Percentiles rank a stretch among this genome's conserved stretches.
These are phyloP conservation scores for Scophthalmus maximus DNA, from an alignment of 2,113 vertebrate genomes.

Conservation along the genomic window DNA sequence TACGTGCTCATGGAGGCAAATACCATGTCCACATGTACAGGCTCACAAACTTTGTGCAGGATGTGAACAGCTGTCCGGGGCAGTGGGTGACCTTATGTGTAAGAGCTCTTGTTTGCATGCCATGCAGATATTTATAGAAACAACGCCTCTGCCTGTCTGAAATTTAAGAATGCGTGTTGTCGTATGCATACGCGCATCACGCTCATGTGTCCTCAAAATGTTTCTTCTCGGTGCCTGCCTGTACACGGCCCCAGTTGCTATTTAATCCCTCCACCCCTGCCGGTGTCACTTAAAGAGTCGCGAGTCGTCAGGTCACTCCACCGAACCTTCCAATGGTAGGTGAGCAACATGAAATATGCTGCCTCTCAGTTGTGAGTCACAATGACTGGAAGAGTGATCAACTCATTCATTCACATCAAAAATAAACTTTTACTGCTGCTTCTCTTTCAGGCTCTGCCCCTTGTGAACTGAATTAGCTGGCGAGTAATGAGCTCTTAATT, in stretches of 20 bases:
- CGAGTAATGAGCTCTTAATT: not conserved
- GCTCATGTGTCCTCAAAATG: conserved; percentile 1
- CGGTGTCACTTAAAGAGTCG: not conserved
- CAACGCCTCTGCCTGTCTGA: conserved; percentile 40
- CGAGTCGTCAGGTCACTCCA: not conserved
- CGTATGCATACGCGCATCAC: conserved; percentile 17
- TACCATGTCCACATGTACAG: not conserved
- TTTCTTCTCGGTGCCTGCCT: not conserved
- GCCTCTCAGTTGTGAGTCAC: conserved; percentile 50
- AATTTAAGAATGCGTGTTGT: conserved; percentile 39
- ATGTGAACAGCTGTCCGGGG: conserved; percentile 65
- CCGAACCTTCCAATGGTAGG: not conserved
- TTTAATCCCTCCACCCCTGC: not conserved
- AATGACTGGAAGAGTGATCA: conserved; percentile 44
- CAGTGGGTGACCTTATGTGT: conserved; percentile 53
- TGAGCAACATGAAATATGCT: conserved; percentile 52
- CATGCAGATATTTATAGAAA: conserved; percentile 67
- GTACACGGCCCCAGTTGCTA: not conserved
- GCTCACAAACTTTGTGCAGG: conserved; percentile 23
- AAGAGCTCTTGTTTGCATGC: conserved; percentile 64
- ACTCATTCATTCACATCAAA: conserved; percentile 28
- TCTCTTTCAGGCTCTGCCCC: not conserved
- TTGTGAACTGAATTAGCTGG: not conserved
- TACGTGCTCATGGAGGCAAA: conserved; percentile 3
- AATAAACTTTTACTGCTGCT: not conserved